phyloP scores from a whole-genome alignment of 2,113 vertebrate genomes.

The Corynorhinus townsendii region DNA sequence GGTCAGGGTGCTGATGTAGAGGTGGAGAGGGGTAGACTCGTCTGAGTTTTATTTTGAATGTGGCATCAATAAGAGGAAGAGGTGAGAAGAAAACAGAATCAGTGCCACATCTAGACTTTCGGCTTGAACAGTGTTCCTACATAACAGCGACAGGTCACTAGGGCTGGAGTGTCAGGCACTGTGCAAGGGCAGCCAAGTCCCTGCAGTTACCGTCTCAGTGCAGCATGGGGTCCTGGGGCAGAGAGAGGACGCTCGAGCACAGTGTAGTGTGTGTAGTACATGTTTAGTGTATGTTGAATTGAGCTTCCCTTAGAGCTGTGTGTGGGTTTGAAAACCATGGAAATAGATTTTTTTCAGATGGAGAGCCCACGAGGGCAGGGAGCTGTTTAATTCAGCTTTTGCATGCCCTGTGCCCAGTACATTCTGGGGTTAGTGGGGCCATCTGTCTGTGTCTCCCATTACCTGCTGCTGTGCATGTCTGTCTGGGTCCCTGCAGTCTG shows the following conservation, averaged over 20 bases:
- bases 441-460: not conserved
- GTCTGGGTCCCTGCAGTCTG: not conserved
- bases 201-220: not conserved
- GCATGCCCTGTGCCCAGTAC: not conserved
- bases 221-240: not conserved
- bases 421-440: not conserved
- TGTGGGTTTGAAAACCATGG: not conserved
- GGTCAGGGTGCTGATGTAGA: not conserved
- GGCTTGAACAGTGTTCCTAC: not conserved
- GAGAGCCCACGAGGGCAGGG: not conserved
- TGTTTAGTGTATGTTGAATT: not conserved
- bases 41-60: not conserved
- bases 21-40: not conserved
- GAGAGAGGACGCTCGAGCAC: not conserved
- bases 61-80: not conserved
- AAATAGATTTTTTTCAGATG: not conserved
- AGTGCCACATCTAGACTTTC: not conserved
- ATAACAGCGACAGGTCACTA: not conserved
- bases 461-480: not conserved
- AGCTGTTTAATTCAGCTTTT: not conserved
- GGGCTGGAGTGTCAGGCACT: not conserved
- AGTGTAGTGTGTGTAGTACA: not conserved
- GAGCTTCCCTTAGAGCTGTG: not conserved
- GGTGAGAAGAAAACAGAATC: not conserved
- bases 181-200: not conserved